These are phyloP conservation scores for Stenopsyche tienmushanensis DNA, from an alignment of 1,140 invertebrate genomes.

Conservation along the genomic window DNA sequence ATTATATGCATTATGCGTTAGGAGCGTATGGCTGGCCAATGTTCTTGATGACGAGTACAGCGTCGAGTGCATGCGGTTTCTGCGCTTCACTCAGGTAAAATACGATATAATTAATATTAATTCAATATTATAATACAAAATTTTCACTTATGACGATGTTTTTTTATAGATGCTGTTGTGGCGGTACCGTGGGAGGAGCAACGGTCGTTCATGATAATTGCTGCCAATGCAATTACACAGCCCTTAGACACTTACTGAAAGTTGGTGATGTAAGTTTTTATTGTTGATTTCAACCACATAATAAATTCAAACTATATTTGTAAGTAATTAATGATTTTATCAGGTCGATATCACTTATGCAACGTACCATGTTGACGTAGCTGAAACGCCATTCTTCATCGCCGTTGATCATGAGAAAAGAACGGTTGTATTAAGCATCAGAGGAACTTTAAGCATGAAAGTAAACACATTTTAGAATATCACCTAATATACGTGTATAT, in stretches of 20 bases:
- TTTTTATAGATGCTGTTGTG: conserved; percentile 50
- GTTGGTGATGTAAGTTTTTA: conserved; percentile 57
- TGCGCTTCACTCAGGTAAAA: conserved; percentile 67
- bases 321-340: conserved; percentile 7
- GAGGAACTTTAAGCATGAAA: conserved; percentile 83
- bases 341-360: conserved; percentile 76
- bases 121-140: conserved; percentile 14
- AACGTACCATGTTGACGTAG: conserved; percentile 89
- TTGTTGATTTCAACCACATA: not conserved
- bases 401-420: conserved; percentile 77
- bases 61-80: conserved; percentile 72
- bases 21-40: conserved; percentile 91
- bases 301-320: conserved; percentile 1
- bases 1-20: conserved; percentile 87
- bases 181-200: conserved; percentile 50
- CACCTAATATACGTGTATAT: too few species aligned
- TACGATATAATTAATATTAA: conserved; percentile 11
- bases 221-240: conserved; percentile 85
- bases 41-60: conserved; percentile 72
- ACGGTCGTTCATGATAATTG: conserved; percentile 86
- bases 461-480: conserved; percentile 46
- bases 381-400: conserved; percentile 83
- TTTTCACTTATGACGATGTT: conserved; percentile 20
- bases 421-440: conserved; percentile 78
- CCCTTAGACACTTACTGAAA: conserved; percentile 67